Base-by-base conservation (phyloP, 2,113 vertebrate species). In the Sebastes fasciatus region DNA sequence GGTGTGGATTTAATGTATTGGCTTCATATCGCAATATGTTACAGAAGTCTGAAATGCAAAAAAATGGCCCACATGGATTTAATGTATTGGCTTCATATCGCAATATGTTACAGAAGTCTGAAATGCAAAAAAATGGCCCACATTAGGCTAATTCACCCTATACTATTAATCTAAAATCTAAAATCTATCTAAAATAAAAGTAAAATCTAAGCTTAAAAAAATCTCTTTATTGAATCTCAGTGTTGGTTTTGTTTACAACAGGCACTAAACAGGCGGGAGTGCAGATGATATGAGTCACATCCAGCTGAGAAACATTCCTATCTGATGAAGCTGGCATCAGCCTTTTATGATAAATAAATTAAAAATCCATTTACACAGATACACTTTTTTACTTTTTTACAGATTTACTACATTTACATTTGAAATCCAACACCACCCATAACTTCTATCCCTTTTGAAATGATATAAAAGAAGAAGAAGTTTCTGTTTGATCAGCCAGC, bases 341-440 rank as follows among this genome's bases (percentile, higher is more conserved):
- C 23, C 11, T 52, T 70, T 79, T 26, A 60, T 52, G 1, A 13
- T 48, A 3, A 0, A 21, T 1, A 58, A 67, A 9, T 4, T 6
- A 17, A 52, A 79, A 51, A 67, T 40, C 0, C 1, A 8, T 48
- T 19, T 52, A 11, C 58, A 55, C 3, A 72, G 6, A 45, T 34
- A 34, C 34, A 34, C 12, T 12, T 23, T 23, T 23, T 23, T 23
- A 23, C 23, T 23, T 23, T 23, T 23, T 23, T 23, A 23, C 23
- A 67, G 3, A 16, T 79, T 62, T 23, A 26, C 12, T 12, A 67
- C 6, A 16, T 79, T 58, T 23, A 26, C 7, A 67, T 49, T 51
- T 67, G 2, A 76, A 46, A 11, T 4, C 1, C 0, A 45, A 42
- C 2, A 3, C 3, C 4, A 2, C 4, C 0, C 0, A 40, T 4